Base-by-base conservation (phyloP, 1,140 invertebrate species). In the Lepidurus packardi region DNA sequence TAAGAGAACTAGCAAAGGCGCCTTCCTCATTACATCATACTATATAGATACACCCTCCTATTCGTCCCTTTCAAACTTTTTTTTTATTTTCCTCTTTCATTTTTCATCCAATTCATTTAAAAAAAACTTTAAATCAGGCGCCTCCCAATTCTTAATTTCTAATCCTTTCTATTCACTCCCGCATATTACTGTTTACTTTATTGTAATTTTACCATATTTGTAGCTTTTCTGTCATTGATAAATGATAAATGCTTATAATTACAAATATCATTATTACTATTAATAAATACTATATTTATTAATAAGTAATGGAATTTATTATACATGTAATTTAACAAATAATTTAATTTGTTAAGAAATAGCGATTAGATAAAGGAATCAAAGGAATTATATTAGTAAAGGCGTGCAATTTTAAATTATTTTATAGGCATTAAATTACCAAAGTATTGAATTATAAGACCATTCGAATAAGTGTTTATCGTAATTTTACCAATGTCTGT, bases 11-110 rank as follows among this genome's bases (percentile, higher is more conserved):
- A 65, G 53, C 53, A 65, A 65, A 13, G 53, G 53, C 53, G 53
- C 53, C 53, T 65, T 65, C 53, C 53, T 65, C 53, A 65, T 65
- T 21, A 65, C 16, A 65, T 65, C 53, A 65, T n/a, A 65, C 16
- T 65, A 65, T 65, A 16, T n/a, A 21, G 34, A 34, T 4, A 34
- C 4, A 34, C 34, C 53, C 1, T 11, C 53, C 13, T 21, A 16
- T 65, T 21, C n/a, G 6, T 65, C 21, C 21, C 1, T 47, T 65
- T 65, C 21, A 13, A n/a, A 9, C 13, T 10, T 0, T 65, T n/a
- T 13, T 65, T 65, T 65, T n/a, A 16, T 47, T 65, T 21, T 65
- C 6, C 53, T 9, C 53, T 7, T 65, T n/a, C 53, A 47, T 47
- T 47, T 47, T 47, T 47, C 10, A 47, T 2, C 45, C 6, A 7